Evolutionary conservation across 2,113 vertebrate genomes (phyloP), one percentile per base, ranked within the genome.

Genomic region (Chlorodrepanis virens): DNA sequence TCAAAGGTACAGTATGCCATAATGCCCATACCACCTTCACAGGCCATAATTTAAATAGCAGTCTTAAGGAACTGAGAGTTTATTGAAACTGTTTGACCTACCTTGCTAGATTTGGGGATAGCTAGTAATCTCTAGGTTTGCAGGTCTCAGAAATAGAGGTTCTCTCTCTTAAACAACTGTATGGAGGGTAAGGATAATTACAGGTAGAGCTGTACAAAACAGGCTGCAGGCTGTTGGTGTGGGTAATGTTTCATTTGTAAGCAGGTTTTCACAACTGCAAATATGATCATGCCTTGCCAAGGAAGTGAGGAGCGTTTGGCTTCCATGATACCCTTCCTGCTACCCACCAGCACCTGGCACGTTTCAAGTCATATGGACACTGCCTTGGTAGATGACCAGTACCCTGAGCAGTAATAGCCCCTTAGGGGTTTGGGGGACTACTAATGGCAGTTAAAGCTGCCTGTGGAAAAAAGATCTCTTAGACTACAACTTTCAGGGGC

Each of bases 1-100:
- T 97, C 86, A 97, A 98, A 98, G 98, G 98, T 98, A 98, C 86
- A 97, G 84, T 94, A 93, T 95, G 45, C 71, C 22, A 8, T 87
- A 68, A 79, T 83, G 67, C 61, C 63, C 7, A 0, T 94, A 29
- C 28, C 57, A 39, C 24, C 33, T 74, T 50, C 83, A 54, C 59
- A 87, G 86, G 47, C 21, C 25, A 22, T 70, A 63, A 78, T 56
- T 81, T 82, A 47, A 9, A 0, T 85, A 91, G 67, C 4, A 2
- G 1, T 71, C 68, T 59, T 83, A 71, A 89, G 56, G 45, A 94
- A 39, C 31, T 83, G 52, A 64, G 54, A 87, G 56, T 60, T 86
- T 67, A 33, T 67, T 39, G 44, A 53, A 92, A 49, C 22, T 89
- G 44, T 83, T 90, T 82, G 40, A 50, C 37, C 47, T 87, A 7